A percentile compares a stretch with the other conserved stretches of the same genome.
These are phyloP conservation scores for Pogonognathellus flavescens DNA, from an alignment of 1,140 invertebrate genomes.

Conservation along the genomic window DNA sequence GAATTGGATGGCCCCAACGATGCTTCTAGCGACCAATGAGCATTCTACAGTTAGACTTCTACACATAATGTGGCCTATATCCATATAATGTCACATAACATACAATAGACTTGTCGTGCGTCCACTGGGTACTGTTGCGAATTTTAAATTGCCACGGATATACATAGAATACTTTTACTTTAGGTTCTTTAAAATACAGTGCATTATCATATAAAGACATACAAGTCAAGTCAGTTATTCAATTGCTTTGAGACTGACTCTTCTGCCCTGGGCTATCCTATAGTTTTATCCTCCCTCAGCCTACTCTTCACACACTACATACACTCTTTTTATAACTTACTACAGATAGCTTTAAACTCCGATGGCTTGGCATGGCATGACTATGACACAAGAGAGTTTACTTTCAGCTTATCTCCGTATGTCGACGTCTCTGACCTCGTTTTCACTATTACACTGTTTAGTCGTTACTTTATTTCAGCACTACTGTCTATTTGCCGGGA, in stretches of 20 bases:
- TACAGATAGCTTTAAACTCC: neutral
- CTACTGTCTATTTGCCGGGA: neutral
- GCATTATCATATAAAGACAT: too few species aligned
- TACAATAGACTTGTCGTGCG: too few species aligned
- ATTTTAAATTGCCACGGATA: too few species aligned
- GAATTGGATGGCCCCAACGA: neutral
- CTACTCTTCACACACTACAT: neutral
- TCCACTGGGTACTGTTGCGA: too few species aligned
- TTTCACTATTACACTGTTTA: slow-evolving; percentile 15
- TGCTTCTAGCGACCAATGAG: too few species aligned
- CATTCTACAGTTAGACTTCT: too few species aligned
- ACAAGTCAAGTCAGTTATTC: neutral
- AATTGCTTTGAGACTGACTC: neutral
- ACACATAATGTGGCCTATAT: neutral
- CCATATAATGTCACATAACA: too few species aligned
- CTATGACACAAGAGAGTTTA: slow-evolving; percentile 1
- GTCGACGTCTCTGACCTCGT: slow-evolving; percentile 34
- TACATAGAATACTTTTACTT: too few species aligned
- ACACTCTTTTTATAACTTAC: neutral
- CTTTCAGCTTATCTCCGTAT: slow-evolving; percentile 13
- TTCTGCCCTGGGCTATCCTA: slow-evolving; percentile 18
- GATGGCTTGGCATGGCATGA: neutral
- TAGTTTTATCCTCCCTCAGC: neutral
- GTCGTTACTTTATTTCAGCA: neutral
- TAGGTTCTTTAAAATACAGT: too few species aligned